phyloP scores from a whole-genome alignment of 1,140 invertebrate genomes.

The Geopemphigus sp. region DNA sequence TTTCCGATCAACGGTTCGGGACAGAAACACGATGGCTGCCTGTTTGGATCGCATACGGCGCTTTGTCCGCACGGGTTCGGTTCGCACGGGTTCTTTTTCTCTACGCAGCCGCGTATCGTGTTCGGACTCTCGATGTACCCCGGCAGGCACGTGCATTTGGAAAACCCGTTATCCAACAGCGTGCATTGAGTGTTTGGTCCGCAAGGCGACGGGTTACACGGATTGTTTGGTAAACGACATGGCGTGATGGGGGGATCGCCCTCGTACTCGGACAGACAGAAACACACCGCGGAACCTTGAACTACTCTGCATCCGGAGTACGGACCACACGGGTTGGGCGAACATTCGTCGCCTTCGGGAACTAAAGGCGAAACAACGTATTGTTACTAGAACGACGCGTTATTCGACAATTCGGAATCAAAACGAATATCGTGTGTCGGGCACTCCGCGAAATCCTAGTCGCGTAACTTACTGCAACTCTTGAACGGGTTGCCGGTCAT shows the following conservation, averaged over 20 bases:
- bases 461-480: slow-evolving; percentile 76
- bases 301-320: slow-evolving; percentile 76
- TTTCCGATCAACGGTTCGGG: slow-evolving; percentile 72
- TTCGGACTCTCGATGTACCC: slow-evolving; percentile 83
- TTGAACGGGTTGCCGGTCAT: slow-evolving; percentile 87
- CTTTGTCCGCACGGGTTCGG: slow-evolving; percentile 76
- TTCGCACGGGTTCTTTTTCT: slow-evolving; percentile 73
- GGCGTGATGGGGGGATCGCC: slow-evolving; percentile 72
- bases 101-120: slow-evolving; percentile 78
- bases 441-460: too few relatives aligned
- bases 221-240: slow-evolving; percentile 68
- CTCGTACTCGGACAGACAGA: slow-evolving; percentile 84
- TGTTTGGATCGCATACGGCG: slow-evolving; percentile 74
- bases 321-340: slow-evolving; percentile 78
- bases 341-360: slow-evolving; percentile 80
- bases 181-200: slow-evolving; percentile 84
- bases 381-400: too few relatives aligned
- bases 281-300: slow-evolving; percentile 70
- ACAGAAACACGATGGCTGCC: slow-evolving; percentile 76
- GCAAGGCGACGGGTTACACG: slow-evolving; percentile 81
- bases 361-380: slow-evolving; percentile 61
- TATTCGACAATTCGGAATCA: too few relatives aligned
- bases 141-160: slow-evolving; percentile 80
- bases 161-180: slow-evolving; percentile 74
- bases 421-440: too few relatives aligned